A percentile compares a stretch with the other conserved stretches of the same genome.
phyloP scores from a whole-genome alignment of 2,888 invertebrate species.

The Diplolepis rosae region DNA sequence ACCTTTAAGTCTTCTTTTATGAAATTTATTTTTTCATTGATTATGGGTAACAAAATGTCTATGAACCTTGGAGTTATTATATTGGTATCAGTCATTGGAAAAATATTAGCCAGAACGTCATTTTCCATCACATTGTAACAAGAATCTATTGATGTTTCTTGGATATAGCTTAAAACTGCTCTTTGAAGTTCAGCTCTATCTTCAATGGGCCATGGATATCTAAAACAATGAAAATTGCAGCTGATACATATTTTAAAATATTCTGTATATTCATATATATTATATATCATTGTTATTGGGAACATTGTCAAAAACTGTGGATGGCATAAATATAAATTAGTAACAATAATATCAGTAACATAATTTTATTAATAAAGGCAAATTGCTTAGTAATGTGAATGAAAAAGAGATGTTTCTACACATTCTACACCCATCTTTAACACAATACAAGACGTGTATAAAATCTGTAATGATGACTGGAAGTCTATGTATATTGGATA shows the following conservation, averaged over 20 bases:
- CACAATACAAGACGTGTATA: too few relatives aligned
- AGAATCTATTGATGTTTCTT: slow-evolving; percentile 52
- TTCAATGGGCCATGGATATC: slow-evolving; percentile 64
- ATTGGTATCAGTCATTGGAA: slow-evolving; percentile 48
- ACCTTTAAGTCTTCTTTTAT: slow-evolving; percentile 67
- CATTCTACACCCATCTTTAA: too few relatives aligned
- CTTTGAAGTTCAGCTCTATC: slow-evolving; percentile 57
- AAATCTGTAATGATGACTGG: too few relatives aligned
- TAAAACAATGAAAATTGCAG: slow-evolving; percentile 44
- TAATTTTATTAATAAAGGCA: too few relatives aligned
- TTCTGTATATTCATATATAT: too few relatives aligned
- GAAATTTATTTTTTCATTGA: slow-evolving; percentile 59
- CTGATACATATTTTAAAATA: neutral
- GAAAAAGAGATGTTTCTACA: too few relatives aligned
- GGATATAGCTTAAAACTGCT: slow-evolving; percentile 59
- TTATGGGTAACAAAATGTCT: slow-evolving; percentile 62
- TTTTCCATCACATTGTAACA: slow-evolving; percentile 50
- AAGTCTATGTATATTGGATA: too few relatives aligned
- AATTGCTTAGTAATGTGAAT: too few relatives aligned
- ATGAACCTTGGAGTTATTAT: slow-evolving; percentile 57
- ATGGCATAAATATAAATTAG: too few relatives aligned
- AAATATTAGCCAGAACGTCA: slow-evolving; percentile 60
- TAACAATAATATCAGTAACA: too few relatives aligned
- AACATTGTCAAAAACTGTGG: too few relatives aligned
- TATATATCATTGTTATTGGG: too few relatives aligned